These are phyloP conservation scores for Vulpes vulpes DNA, from an alignment of 2,113 vertebrate species.

Conservation along the genomic window DNA sequence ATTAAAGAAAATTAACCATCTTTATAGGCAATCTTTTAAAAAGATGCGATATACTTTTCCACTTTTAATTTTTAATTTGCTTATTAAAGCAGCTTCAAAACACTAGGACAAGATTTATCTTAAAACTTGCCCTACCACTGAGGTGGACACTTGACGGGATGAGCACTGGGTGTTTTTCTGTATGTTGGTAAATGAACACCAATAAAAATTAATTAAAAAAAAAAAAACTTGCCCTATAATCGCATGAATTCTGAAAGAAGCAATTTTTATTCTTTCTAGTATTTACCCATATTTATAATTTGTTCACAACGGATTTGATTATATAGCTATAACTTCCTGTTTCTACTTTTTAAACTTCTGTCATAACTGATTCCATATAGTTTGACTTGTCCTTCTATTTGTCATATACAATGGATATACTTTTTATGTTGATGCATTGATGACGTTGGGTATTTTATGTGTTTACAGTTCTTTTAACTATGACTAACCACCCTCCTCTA, in stretches of 20 bases:
- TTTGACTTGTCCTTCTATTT: neutral
- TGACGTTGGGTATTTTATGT: slow-evolving; percentile 4
- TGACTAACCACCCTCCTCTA: neutral
- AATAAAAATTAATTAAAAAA: too few species aligned
- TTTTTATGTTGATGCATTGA: neutral
- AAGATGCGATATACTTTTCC: neutral
- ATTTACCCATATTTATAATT: neutral
- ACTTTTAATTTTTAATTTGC: slow-evolving; percentile 41
- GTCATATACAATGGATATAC: neutral
- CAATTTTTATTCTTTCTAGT: slow-evolving; percentile 23
- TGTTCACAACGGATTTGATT: neutral
- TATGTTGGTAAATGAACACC: too few species aligned
- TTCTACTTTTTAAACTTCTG: neutral
- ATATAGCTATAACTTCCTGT: neutral
- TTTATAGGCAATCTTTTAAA: slow-evolving; percentile 29
- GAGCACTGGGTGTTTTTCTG: too few species aligned
- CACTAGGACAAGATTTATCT: slow-evolving; percentile 3
- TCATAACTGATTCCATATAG: neutral
- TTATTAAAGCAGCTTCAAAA: slow-evolving; percentile 53
- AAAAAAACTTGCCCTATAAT: slow-evolving; percentile 1
- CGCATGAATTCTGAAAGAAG: slow-evolving; percentile 39
- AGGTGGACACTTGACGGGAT: too few species aligned
- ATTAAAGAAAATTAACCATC: neutral
- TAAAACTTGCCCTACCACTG: slow-evolving; percentile 13
- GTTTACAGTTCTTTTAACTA: slow-evolving; percentile 7